Evolutionary conservation across 2,113 vertebrate genomes (phyloP).

Genomic region (Cyanoderma ruficeps): DNA sequence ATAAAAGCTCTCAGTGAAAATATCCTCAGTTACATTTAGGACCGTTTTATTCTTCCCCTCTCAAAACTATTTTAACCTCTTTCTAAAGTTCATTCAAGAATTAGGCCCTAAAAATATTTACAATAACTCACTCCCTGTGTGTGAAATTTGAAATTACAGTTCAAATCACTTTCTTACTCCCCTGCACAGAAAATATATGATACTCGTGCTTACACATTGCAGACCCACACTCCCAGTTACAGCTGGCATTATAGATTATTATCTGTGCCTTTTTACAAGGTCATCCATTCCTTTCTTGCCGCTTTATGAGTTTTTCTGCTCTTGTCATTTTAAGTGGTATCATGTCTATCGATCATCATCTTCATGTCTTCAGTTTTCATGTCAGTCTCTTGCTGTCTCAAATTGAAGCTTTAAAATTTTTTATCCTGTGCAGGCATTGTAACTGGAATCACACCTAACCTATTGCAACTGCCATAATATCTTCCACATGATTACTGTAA

Average conservation of each 20-base stretch:
- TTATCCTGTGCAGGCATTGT: conserved; percentile 49
- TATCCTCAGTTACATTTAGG: not conserved
- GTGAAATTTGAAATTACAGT: conserved; percentile 42
- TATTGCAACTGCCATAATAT: conserved; percentile 1
- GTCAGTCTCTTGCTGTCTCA: conserved; percentile 40
- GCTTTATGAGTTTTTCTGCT: conserved; percentile 8
- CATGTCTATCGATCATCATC: conserved; percentile 45
- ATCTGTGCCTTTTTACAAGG: conserved; percentile 58
- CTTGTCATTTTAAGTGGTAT: conserved; percentile 53
- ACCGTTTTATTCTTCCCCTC: not conserved
- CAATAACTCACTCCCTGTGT: not conserved
- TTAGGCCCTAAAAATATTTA: not conserved
- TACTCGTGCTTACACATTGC: not conserved
- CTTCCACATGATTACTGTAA: conserved; percentile 43
- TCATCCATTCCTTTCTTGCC: conserved; percentile 39
- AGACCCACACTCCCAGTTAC: not conserved
- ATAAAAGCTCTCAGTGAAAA: not conserved
- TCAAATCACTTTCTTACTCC: conserved; percentile 9
- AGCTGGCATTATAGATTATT: conserved; percentile 25
- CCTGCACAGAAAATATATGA: conserved; percentile 12
- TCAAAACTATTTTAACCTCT: not conserved
- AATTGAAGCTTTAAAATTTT: conserved; percentile 55
- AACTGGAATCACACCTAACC: conserved; percentile 48
- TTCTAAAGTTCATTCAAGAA: not conserved
- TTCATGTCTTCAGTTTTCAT: conserved; percentile 54